phyloP scores from a whole-genome alignment of 2,888 invertebrate species.

The Calameuta pallipes region DNA sequence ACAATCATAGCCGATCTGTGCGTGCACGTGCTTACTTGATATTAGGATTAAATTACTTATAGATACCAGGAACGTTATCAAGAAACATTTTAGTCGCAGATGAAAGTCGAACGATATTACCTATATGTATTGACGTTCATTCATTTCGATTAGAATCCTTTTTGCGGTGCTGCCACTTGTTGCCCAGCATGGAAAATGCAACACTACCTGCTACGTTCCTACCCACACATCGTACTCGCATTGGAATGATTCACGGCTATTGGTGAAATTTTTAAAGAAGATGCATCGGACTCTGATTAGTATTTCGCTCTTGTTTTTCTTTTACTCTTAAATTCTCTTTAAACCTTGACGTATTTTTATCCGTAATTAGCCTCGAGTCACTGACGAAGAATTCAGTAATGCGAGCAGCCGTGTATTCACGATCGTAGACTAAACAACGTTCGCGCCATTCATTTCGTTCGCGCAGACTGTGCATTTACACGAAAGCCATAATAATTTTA shows the following conservation, averaged over 20 bases:
- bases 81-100: background rate
- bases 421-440: background rate
- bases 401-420: background rate
- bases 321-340: background rate
- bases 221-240: background rate
- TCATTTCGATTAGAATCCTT: background rate
- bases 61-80: background rate
- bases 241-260: background rate
- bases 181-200: background rate
- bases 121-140: background rate
- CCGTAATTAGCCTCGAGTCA: background rate
- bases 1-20: background rate
- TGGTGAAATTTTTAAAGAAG: background rate
- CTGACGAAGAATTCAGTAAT: background rate
- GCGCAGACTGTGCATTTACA: background rate
- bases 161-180: background rate
- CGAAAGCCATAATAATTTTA: background rate
- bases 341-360: background rate
- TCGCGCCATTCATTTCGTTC: background rate
- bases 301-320: background rate
- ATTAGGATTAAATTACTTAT: too few relatives aligned
- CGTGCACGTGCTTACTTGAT: too few relatives aligned
- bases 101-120: background rate
- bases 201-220: background rate
- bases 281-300: background rate